Evolutionary conservation across 1,140 invertebrate genomes (phyloP), one percentile per base, ranked within the genome.

Genomic region (Nephila pilipes): DNA sequence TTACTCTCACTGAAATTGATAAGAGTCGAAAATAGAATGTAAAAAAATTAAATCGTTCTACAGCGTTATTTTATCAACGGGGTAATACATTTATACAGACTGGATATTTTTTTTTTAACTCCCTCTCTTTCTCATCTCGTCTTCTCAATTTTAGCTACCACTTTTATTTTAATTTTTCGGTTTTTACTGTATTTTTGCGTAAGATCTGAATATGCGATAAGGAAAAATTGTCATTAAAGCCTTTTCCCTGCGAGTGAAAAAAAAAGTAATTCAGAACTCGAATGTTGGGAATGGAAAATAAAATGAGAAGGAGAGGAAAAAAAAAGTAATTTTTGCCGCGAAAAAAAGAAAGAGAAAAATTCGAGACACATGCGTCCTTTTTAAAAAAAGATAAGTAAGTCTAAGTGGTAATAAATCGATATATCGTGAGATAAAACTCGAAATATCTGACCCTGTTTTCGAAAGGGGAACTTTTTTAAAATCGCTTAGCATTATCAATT

Each of bases 391-490:
- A 65, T 29, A 65, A 32, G 55, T 32, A 63, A 83, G 32, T 81
- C 18, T 46, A 83, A 91, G 89, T 83, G 79, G 57, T 80, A 91
- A 91, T 91, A 91, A 91, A 91, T 91, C 69, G 89, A 83, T 83
- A 36, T 16, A 83, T 60, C 29, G 63, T 25, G 25, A 58, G 89
- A 83, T 91, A 81, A 83, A 83, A 38, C 29, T 83, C 25, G 55
- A 29, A 29, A 65, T 14, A 65, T 65, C 22, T 65, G 63, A 90
- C 88, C 65, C 57, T 60, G 29, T 81, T 90, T 90, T 80, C 6
- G 58, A 90, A 29, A 36, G 6, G 87, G 29, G 87, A 29, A 25
- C 2, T 16, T 55, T 54, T 83, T 83, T 57, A 83, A 83, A 55
- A 88, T 36, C 32, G 63, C 69, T 69, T 88, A 75, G 14, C 63